A percentile compares a stretch with the other conserved stretches of the same genome.
Conservation (phyloP, 2,797 vertebrate genomes). For the Myotis myotis region DNA sequence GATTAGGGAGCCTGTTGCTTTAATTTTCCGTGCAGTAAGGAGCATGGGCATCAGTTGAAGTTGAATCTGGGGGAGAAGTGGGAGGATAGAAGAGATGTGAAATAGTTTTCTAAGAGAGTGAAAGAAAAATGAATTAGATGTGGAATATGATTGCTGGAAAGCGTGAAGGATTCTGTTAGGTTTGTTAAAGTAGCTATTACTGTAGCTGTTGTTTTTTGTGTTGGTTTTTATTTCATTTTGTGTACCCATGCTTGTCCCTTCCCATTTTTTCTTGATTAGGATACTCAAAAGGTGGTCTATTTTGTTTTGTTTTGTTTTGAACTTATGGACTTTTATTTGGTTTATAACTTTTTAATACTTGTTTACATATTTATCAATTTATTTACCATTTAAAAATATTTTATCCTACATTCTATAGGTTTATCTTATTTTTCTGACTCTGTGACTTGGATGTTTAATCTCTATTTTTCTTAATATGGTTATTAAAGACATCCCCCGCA, state of each 20-base stretch:
- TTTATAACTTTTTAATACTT: background rate
- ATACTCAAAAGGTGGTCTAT: background rate
- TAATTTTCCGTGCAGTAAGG: background rate
- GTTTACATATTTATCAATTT: background rate
- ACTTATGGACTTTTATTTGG: background rate
- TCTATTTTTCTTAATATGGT: background rate
- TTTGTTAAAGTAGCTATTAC: background rate
- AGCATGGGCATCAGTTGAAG: background rate
- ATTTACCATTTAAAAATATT: background rate
- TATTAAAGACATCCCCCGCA: background rate
- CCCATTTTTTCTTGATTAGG: background rate
- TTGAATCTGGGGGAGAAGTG: background rate
- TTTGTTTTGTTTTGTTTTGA: background rate
- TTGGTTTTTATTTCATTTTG: background rate
- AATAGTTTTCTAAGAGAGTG: background rate
- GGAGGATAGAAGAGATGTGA: background rate
- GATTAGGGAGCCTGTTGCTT: background rate
- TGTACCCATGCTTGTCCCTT: background rate
- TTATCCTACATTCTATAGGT: background rate
- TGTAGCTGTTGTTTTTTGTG: background rate
- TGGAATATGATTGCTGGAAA: background rate
- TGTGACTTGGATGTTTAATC: background rate
- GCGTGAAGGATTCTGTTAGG: background rate
- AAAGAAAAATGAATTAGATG: background rate
- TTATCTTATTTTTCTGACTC: constrained; percentile 6